These are phyloP conservation scores for Anthopleura xanthogrammica DNA, from an alignment of 92 coral and sea anemone genomes.

Conservation along the genomic window DNA sequence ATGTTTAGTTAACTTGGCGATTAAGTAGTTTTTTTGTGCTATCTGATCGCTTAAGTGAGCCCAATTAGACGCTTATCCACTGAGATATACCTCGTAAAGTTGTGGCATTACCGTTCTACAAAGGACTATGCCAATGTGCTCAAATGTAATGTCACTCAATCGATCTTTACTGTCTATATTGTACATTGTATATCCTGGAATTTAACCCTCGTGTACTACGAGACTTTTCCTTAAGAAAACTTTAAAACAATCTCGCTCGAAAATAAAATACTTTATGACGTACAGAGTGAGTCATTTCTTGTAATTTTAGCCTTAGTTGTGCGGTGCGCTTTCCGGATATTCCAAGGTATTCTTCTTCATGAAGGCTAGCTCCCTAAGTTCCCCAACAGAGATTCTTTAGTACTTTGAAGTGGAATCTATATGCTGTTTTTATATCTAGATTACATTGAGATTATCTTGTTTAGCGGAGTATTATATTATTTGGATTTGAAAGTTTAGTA, in stretches of 20 bases:
- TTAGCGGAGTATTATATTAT: neutral
- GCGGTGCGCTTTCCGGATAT: conserved; percentile 3
- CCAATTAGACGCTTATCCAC: neutral
- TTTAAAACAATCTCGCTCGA: neutral
- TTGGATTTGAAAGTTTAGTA: neutral
- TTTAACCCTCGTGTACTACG: neutral
- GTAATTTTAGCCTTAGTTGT: neutral
- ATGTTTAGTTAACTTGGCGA: conserved; percentile 9
- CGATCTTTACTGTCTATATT: neutral
- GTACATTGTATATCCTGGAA: neutral
- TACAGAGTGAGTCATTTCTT: neutral
- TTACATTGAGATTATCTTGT: neutral
- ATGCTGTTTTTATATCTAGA: neutral
- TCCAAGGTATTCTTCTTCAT: neutral
- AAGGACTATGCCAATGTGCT: neutral
- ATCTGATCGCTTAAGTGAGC: conserved; percentile 15
- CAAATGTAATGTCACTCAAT: neutral
- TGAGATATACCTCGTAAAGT: neutral
- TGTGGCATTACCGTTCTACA: neutral
- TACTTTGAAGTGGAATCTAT: neutral
- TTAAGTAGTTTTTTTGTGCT: conserved; percentile 18
- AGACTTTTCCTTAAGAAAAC: neutral
- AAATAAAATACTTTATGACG: neutral
- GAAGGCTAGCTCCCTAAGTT: neutral
- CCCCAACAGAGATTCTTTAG: neutral